Evolutionary conservation across 2,113 vertebrate species (phyloP).

Genomic region (Callithrix jacchus): DNA sequence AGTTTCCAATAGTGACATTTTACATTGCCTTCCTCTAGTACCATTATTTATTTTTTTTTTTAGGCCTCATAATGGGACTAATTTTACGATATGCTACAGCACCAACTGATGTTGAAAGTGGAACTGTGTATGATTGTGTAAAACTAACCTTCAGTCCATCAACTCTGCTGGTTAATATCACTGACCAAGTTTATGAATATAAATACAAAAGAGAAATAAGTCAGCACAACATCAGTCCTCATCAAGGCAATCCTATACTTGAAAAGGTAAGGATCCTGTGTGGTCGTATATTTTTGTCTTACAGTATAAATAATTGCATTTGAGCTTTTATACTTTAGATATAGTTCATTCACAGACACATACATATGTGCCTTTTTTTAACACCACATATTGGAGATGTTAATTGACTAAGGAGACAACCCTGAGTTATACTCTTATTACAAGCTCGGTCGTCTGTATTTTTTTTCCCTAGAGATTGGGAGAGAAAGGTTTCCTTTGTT

Average conservation of each 20-base stretch:
- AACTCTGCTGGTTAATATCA: slow-evolving; percentile 84
- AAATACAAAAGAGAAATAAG: slow-evolving; percentile 85
- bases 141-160: slow-evolving; percentile 80
- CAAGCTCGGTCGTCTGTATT: background rate
- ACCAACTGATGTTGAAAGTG: slow-evolving; percentile 76
- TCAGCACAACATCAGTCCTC: slow-evolving; percentile 81
- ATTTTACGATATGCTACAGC: slow-evolving; percentile 84
- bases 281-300: background rate
- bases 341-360: background rate
- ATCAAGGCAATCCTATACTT: slow-evolving; percentile 81
- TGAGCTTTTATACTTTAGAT: background rate
- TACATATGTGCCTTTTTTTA: background rate
- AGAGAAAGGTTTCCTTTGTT: background rate
- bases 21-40: background rate
- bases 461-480: background rate
- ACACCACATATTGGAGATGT: background rate
- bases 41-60: slow-evolving; percentile 18
- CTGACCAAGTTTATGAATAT: slow-evolving; percentile 84
- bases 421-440: background rate
- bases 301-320: background rate
- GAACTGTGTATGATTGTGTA: slow-evolving; percentile 82
- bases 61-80: slow-evolving; percentile 89
- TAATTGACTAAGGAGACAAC: background rate
- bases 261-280: slow-evolving; percentile 83
- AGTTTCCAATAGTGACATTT: background rate